Evolutionary conservation across 2,113 vertebrate species (phyloP).

Genomic region (Zosterops hypoxanthus): DNA sequence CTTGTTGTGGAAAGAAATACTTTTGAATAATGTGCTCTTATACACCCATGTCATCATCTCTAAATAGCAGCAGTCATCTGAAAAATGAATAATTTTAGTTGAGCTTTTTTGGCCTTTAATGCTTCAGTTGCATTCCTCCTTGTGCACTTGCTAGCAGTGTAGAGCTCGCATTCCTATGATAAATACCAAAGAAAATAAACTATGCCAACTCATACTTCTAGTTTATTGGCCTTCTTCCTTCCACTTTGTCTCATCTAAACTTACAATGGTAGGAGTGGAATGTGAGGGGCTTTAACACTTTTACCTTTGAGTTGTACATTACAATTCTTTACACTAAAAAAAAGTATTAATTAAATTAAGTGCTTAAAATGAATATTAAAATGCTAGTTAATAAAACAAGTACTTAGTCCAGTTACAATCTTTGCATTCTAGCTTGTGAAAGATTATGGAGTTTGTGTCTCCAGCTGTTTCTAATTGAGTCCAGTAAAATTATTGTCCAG

Average conservation of each 20-base stretch:
- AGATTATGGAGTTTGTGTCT: not conserved
- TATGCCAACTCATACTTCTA: not conserved
- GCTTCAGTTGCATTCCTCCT: not conserved
- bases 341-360: not conserved
- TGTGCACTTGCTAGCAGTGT: not conserved
- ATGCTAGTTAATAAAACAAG: not conserved
- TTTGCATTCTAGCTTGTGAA: not conserved
- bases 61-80: not conserved
- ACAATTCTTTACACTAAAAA: not conserved
- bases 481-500: not conserved
- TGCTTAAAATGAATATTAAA: not conserved
- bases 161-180: not conserved
- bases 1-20: conserved; percentile 4
- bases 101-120: not conserved
- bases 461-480: not conserved
- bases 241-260: not conserved
- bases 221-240: not conserved
- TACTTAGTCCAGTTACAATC: not conserved
- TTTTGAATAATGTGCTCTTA: not conserved
- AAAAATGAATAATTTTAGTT: not conserved
- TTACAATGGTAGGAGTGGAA: not conserved
- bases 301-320: not conserved
- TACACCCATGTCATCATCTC: not conserved
- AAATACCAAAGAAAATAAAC: not conserved
- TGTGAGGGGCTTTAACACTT: not conserved